Evolutionary conservation across 2,888 invertebrate species (phyloP).

Genomic region (Ferdinandea cuprea): DNA sequence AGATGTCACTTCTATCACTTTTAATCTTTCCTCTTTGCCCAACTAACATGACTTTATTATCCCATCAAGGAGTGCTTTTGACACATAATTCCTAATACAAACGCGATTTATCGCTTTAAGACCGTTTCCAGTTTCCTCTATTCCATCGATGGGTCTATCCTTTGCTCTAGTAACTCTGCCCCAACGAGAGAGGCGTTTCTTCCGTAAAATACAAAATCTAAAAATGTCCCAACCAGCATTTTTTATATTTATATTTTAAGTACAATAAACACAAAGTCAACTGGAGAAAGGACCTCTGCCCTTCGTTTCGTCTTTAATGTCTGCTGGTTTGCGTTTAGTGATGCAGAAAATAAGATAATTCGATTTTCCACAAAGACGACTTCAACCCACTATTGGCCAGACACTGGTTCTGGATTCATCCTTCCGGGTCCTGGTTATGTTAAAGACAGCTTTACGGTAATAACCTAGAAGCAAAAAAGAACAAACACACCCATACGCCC

Average conservation of each 20-base stretch:
- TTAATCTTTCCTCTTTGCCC: too few relatives aligned
- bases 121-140: too few relatives aligned
- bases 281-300: slow-evolving; percentile 4
- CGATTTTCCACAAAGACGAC: slow-evolving; percentile 54
- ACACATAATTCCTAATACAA: neutral
- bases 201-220: too few relatives aligned
- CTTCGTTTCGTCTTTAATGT: neutral
- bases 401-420: neutral
- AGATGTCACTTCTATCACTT: too few relatives aligned
- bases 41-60: too few relatives aligned
- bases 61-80: neutral
- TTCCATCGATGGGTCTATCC: neutral
- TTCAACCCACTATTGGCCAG: slow-evolving; percentile 1
- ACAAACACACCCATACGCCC: too few relatives aligned
- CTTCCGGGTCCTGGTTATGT: neutral
- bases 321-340: slow-evolving; percentile 39
- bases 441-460: neutral
- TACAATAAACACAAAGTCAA: slow-evolving; percentile 51
- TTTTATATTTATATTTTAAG: slow-evolving; percentile 23
- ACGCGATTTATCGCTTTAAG: slow-evolving; percentile 7
- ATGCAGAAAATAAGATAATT: slow-evolving; percentile 66
- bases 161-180: neutral
- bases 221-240: slow-evolving; percentile 5
- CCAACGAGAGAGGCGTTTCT: slow-evolving; percentile 4
- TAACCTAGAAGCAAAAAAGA: neutral